Evolutionary conservation across 2,113 vertebrate genomes (phyloP), one percentile per base, ranked within the genome.

Genomic region (Poeciliopsis turrubarensis): DNA sequence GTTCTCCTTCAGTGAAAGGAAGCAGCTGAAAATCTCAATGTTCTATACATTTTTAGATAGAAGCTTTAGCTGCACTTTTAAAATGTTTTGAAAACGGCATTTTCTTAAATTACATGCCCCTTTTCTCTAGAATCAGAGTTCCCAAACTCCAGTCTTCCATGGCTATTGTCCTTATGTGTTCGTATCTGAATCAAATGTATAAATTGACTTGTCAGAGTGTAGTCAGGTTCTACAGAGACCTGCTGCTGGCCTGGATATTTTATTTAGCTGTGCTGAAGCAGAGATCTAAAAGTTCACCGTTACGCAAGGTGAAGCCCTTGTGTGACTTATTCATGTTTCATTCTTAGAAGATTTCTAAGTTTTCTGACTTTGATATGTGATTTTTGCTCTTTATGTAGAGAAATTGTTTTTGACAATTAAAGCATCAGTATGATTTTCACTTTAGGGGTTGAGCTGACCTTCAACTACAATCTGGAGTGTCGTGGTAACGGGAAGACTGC

Each of bases 401-500:
- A 47, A 19, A 47, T 19, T 19, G 8, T 25, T 0, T 34, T 65
- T 26, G 32, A 26, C 47, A 47, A 22, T 26, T 17, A 32, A 15
- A 2, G 31, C 27, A 26, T 29, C 0, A 51, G 70, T 51, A 4
- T 12, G 32, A 41, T 3, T 0, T 73, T n/a, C 61, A 0, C 19
- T 73, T 54, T 0, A 99, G 98, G 96, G 64, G 96, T 95, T 85
- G 98, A 99, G 89, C 94, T 99, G 84, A 99, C 97, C 68, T 99
- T 99, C 92, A 99, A 99, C 93, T 99, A 99, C 92, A 99, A 99
- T 86, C 92, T 99, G 87, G 98, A 99, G 89, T 99, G 98, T 94
- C 94, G 97, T 79, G 98, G 98, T 44, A 99, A 99, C 30, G 98
- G 98, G 62, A 99, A 99, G 91, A 99, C 98, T 0, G 97, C 95